phyloP scores from a whole-genome alignment of 30 jellyfish, hydroid and myxozoan species.

The Haliclystus octoradiatus region DNA sequence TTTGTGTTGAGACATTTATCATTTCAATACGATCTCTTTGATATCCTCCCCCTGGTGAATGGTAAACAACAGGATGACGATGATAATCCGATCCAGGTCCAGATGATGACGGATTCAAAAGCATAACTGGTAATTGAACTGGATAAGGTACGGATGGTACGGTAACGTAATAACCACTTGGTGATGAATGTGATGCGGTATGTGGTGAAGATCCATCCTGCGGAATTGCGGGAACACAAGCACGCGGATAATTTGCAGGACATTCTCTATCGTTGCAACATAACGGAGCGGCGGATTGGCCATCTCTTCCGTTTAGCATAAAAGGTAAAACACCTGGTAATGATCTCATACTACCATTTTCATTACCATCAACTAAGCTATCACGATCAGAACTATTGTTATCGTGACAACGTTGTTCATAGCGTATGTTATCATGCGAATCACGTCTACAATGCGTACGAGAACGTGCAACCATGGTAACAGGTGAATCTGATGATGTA shows the following conservation, averaged over 20 bases:
- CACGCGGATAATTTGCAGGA: slow-evolving; percentile 22
- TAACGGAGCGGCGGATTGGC: slow-evolving; percentile 14
- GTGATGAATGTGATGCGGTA: slow-evolving; percentile 17
- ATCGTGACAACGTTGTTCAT: not conserved
- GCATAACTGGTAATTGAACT: slow-evolving; percentile 17
- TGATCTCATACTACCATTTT: not conserved
- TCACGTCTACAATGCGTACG: not conserved
- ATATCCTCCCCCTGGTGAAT: slow-evolving; percentile 12
- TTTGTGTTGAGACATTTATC: slow-evolving; percentile 61
- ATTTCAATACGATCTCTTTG: slow-evolving; percentile 25
- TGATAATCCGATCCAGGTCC: slow-evolving; percentile 2
- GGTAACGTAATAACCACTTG: slow-evolving; percentile 54
- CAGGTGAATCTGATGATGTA: not conserved
- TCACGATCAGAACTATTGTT: not conserved
- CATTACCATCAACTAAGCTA: not conserved
- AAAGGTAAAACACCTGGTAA: slow-evolving; percentile 67
- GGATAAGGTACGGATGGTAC: slow-evolving; percentile 45
- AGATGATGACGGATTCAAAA: slow-evolving; percentile 15
- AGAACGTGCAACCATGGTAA: slow-evolving; percentile 1
- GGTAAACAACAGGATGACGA: slow-evolving; percentile 3
- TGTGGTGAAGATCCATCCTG: slow-evolving; percentile 26
- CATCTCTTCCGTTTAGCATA: slow-evolving; percentile 34
- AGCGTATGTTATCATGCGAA: not conserved
- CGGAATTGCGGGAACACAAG: not conserved
- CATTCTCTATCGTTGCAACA: slow-evolving; percentile 57